Base-by-base conservation (phyloP, 2,113 vertebrate genomes). In the Argyrosomus japonicus region DNA sequence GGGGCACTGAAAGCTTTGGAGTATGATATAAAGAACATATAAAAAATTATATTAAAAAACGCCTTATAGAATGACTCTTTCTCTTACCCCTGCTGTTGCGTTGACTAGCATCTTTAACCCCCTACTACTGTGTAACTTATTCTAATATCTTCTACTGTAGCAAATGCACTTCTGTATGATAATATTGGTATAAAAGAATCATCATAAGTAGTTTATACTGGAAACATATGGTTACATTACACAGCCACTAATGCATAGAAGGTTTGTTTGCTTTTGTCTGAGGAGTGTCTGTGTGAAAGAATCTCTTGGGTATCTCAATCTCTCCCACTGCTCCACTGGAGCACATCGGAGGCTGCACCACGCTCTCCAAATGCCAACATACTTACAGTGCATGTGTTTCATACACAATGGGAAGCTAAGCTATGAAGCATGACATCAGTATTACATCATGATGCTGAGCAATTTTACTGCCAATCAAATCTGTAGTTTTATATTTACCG, bases 311-410 rank as follows among this genome's bases (percentile, higher is more conserved):
- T 68, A 17, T 62, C 40, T 58, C 25, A 21, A 32, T 64, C 45
- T 65, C 23, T 74, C 53, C 48, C 13, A 18, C 32, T 81, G 75
- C 81, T 88, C 47, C 78, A 72, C 32, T 70, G 68, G 74, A 91
- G 81, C 84, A 56, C 21, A 43, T 75, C 83, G 60, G 13, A 63
- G 71, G 27, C 58, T 63, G 76, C 86, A 70, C 19, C 0, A 47
- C 23, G 2, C 53, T 62, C 23, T 60, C 27, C 17, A 9, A 21
- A 18, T 8, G 76, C 43, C 51, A 48, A 69, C 67, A 57, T 17
- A 67, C 19, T 50, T 43, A 78, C 60, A 69, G 32, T 61, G 50
- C 71, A 78, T 17, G 13, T 47, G 40, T 81, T 47, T 18, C 47
- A 45, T 18, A 36, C 21, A 60, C 51, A 15, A 25, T 3, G 14